These are phyloP conservation scores for Centroberyx gerrardi DNA, from an alignment of 2,797 vertebrate species.

Conservation along the genomic window DNA sequence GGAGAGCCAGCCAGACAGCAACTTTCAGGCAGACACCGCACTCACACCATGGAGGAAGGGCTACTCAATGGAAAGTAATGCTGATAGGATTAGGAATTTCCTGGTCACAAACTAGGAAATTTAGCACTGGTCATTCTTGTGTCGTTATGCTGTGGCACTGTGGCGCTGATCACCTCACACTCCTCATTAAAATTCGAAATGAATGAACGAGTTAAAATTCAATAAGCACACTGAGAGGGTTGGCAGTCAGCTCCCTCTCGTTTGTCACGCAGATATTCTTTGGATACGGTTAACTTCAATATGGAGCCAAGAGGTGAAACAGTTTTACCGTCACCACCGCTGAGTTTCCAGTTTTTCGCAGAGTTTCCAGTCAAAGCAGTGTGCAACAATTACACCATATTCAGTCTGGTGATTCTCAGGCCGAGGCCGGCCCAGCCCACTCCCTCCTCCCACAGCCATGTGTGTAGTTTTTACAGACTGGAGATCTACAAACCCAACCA, in stretches of 20 bases:
- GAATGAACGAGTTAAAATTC: neutral
- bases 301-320: slow-evolving; percentile 1
- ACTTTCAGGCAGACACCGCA: slow-evolving; percentile 43
- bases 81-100: slow-evolving; percentile 65
- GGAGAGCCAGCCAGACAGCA: slow-evolving; percentile 49
- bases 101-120: slow-evolving; percentile 49
- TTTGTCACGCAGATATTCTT: slow-evolving; percentile 5
- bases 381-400: slow-evolving; percentile 45
- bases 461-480: slow-evolving; percentile 61
- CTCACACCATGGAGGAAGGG: slow-evolving; percentile 44
- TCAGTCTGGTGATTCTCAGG: slow-evolving; percentile 56
- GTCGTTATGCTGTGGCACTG: neutral
- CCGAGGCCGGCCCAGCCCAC: slow-evolving; percentile 30
- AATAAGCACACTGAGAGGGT: slow-evolving; percentile 25
- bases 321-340: slow-evolving; percentile 15
- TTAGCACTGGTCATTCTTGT: slow-evolving; percentile 9
- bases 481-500: slow-evolving; percentile 70
- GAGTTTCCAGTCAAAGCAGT: slow-evolving; percentile 55
- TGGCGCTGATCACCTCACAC: slow-evolving; percentile 3
- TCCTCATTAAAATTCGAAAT: neutral
- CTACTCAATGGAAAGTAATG: slow-evolving; percentile 66
- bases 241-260: neutral
- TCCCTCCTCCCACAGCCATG: slow-evolving; percentile 59
- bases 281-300: slow-evolving; percentile 1
- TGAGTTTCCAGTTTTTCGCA: slow-evolving; percentile 42